phyloP scores from a whole-genome alignment of 2,888 invertebrate genomes.

The Ceratothoa steindachneri region DNA sequence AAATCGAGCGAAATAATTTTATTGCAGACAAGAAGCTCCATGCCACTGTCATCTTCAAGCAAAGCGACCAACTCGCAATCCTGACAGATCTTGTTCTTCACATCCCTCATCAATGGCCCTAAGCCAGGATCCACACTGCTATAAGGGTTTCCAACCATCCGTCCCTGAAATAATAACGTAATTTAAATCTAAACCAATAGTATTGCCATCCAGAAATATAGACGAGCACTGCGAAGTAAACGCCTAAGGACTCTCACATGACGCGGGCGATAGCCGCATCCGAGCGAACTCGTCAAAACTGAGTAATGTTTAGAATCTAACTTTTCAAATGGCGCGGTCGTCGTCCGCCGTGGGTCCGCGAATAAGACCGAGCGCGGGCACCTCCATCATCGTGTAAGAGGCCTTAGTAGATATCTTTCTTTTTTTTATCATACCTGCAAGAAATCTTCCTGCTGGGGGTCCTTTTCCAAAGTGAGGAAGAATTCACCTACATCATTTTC shows the following conservation, averaged over 20 bases:
- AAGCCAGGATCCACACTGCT: constrained; percentile 87
- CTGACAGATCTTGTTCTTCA: constrained; percentile 96
- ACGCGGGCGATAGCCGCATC: too few relatives aligned
- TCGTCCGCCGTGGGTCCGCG: too few relatives aligned
- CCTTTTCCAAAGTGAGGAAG: constrained; percentile 92
- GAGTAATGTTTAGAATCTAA: too few relatives aligned
- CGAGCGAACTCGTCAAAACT: too few relatives aligned
- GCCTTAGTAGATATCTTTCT: too few relatives aligned
- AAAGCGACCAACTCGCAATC: constrained; percentile 98
- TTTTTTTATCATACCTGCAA: constrained; percentile 74
- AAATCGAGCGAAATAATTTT: constrained; percentile 96
- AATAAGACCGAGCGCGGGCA: too few relatives aligned
- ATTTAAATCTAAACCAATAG: not conserved
- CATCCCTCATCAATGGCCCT: constrained; percentile 95
- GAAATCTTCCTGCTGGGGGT: constrained; percentile 98
- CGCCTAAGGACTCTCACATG: too few relatives aligned
- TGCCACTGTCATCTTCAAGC: constrained; percentile 95
- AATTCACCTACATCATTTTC: constrained; percentile 96
- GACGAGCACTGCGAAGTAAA: too few relatives aligned
- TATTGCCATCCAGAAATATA: too few relatives aligned
- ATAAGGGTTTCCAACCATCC: constrained; percentile 98
- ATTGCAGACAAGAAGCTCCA: constrained; percentile 95
- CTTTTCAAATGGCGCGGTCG: too few relatives aligned
- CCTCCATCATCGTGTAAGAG: too few relatives aligned
- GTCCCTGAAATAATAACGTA: constrained; percentile 63